Percentiles rank a stretch among this genome's conserved stretches.
phyloP scores from a whole-genome alignment of 2,888 invertebrate genomes.

The Sialis fuliginosa region DNA sequence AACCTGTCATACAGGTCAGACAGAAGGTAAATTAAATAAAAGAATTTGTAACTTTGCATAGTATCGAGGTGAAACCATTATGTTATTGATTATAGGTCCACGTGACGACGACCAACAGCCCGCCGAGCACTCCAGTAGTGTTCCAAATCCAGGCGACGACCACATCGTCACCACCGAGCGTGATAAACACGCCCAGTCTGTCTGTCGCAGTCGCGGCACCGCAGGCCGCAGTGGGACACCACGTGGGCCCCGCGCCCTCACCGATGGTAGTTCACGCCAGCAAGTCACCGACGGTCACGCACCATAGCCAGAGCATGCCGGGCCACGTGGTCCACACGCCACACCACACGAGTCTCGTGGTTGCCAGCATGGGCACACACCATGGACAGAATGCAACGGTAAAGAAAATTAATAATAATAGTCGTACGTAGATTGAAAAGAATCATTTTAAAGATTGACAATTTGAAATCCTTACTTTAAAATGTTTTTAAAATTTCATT shows the following conservation, averaged over 20 bases:
- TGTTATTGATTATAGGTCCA: too few relatives aligned
- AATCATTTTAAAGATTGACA: background rate
- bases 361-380: conserved; percentile 9
- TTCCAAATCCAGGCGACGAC: background rate
- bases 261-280: conserved; percentile 24
- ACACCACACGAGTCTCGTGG: conserved; percentile 7
- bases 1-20: too few relatives aligned
- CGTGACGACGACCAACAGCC: conserved; percentile 15
- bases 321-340: conserved; percentile 4
- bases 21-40: too few relatives aligned
- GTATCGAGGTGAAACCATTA: too few relatives aligned
- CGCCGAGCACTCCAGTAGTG: conserved; percentile 18
- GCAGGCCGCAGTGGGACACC: too few relatives aligned
- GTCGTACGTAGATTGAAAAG: too few relatives aligned
- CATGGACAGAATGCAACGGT: background rate
- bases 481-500: background rate
- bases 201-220: too few relatives aligned
- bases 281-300: conserved; percentile 19
- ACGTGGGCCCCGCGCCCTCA: conserved; percentile 13
- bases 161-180: too few relatives aligned
- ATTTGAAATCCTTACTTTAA: background rate
- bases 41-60: too few relatives aligned
- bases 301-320: conserved; percentile 9
- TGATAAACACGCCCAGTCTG: too few relatives aligned
- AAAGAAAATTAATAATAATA: background rate